A percentile compares a stretch with the other conserved stretches of the same genome.
Evolutionary conservation across 2,888 invertebrate species (phyloP).

Genomic region (Busseola fusca): DNA sequence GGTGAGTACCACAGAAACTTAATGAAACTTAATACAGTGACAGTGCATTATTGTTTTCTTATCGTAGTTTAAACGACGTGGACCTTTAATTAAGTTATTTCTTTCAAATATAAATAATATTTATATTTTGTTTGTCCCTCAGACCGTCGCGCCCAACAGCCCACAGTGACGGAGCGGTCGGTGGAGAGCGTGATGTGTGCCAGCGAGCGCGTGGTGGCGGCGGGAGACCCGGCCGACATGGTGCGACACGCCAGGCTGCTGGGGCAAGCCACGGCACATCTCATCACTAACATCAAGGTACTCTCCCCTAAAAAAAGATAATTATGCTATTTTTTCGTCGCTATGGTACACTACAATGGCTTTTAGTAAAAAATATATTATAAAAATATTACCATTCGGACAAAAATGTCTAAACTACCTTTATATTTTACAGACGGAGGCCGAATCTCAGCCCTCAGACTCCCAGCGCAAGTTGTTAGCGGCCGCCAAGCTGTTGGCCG

Average conservation of each 20-base stretch:
- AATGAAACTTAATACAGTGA: no score
- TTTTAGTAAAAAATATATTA: no score
- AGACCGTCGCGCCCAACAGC: conserved; percentile 89
- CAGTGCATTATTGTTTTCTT: no score
- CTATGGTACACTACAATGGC: no score
- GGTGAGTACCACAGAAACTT: conserved; percentile 76
- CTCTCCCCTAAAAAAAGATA: no score
- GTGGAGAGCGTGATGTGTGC: conserved; percentile 97
- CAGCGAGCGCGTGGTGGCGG: conserved; percentile 95
- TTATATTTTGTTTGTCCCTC: conserved; percentile 10
- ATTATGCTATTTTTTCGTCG: no score
- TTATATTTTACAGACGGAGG: conserved; percentile 90
- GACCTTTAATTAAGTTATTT: no score
- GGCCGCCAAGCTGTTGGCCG: conserved; percentile 98
- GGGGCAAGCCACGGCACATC: conserved; percentile 97
- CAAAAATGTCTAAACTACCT: no score
- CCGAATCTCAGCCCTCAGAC: conserved; percentile 95
- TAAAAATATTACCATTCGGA: no score
- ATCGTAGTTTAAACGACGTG: no score
- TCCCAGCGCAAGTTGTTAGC: conserved; percentile 96
- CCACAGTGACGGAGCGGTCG: conserved; percentile 92
- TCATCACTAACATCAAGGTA: conserved; percentile 97
- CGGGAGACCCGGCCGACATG: conserved; percentile 97
- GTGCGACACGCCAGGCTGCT: conserved; percentile 96
- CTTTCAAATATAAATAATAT: not conserved